Evolutionary conservation across 2,113 vertebrate species (phyloP).

Genomic region (Brachyhypopomus gauderio): DNA sequence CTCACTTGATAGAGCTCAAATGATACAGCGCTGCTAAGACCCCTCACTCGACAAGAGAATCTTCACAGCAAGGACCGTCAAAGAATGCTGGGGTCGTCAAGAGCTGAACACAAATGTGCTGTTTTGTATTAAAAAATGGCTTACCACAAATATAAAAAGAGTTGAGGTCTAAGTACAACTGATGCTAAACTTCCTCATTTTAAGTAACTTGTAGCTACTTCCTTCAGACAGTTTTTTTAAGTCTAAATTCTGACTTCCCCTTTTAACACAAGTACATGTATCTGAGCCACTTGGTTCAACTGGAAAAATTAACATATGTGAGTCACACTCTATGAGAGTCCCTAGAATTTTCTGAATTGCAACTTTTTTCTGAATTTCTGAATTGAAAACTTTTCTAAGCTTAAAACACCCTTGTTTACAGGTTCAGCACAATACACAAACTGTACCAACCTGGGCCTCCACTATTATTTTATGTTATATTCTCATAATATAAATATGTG

Average conservation of each 20-base stretch:
- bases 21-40: slow-evolving; percentile 15
- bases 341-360: too few species aligned
- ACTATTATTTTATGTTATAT: too few species aligned
- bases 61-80: not conserved
- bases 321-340: too few species aligned
- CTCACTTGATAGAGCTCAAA: slow-evolving; percentile 55
- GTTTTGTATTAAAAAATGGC: not conserved
- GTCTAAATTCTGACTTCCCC: slow-evolving; percentile 49
- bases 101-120: not conserved
- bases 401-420: too few species aligned
- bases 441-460: too few species aligned
- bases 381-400: too few species aligned
- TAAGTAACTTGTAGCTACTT: slow-evolving; percentile 56
- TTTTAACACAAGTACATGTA: slow-evolving; percentile 31
- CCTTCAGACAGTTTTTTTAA: slow-evolving; percentile 50
- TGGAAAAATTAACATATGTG: too few species aligned
- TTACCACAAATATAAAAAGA: slow-evolving; percentile 12
- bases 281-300: not conserved
- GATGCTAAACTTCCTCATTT: slow-evolving; percentile 61
- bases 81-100: not conserved
- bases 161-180: slow-evolving; percentile 47
- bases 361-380: too few species aligned
- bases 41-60: slow-evolving; percentile 5
- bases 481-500: too few species aligned
- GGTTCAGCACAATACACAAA: too few species aligned